These are phyloP conservation scores for Coptodon bakossiorum DNA, from an alignment of 2,113 vertebrate genomes.

Conservation along the genomic window DNA sequence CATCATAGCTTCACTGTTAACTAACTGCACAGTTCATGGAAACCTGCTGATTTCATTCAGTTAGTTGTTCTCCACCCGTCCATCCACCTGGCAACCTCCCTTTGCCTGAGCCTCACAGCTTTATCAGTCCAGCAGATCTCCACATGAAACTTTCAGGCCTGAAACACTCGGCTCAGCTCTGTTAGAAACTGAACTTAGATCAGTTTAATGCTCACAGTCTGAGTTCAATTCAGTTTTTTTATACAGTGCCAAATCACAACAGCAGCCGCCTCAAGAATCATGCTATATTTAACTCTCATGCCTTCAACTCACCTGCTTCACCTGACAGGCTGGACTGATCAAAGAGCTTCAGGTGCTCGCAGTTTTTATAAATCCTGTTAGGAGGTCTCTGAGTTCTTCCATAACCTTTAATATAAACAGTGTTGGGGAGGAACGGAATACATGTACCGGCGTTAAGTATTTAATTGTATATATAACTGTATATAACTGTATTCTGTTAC, in stretches of 20 bases:
- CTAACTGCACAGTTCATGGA: neutral
- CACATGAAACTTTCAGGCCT: neutral
- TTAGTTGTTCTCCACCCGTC: neutral
- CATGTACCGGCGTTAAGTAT: neutral
- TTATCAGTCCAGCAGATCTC: neutral
- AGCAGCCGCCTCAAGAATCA: neutral
- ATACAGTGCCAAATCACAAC: neutral
- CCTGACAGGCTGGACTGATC: neutral
- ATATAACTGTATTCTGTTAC: neutral
- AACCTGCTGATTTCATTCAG: neutral
- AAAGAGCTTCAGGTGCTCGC: neutral
- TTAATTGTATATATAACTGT: neutral
- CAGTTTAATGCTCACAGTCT: neutral
- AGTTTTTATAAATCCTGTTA: neutral
- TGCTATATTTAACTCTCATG: neutral
- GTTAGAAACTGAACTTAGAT: neutral
- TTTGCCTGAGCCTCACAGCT: neutral
- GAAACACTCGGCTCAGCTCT: neutral
- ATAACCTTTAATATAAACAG: neutral
- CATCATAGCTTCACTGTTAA: neutral
- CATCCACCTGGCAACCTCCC: neutral
- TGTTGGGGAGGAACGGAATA: neutral
- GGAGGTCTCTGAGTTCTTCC: neutral
- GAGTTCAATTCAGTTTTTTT: neutral
- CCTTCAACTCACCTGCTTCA: neutral